Evolutionary conservation across 2,888 invertebrate genomes (phyloP), one percentile per base, ranked within the genome.

Genomic region (Salpingus planirostris): DNA sequence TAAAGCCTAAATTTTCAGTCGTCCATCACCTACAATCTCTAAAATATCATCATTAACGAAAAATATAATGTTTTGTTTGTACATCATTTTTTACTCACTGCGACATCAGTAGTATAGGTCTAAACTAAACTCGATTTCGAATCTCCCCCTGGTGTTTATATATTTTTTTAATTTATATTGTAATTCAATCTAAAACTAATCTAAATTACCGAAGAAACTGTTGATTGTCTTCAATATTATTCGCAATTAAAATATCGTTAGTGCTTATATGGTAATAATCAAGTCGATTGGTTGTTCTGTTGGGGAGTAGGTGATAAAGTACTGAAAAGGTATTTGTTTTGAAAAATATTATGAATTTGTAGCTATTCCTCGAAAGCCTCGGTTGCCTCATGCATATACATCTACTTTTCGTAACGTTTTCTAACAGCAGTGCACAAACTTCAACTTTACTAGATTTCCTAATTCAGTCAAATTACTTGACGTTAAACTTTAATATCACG

Each of bases 381-480:
- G 40, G n/a, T n/a, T n/a, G n/a, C n/a, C n/a, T n/a, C n/a, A 31
- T 36, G 53, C 53, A 48, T 49, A 47, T 44, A 44, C 36, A 42
- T 40, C 47, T 47, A 48, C 43, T n/a, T n/a, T n/a, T n/a, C n/a
- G n/a, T n/a, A n/a, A 49, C 47, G n/a, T 44, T 44, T 47, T 45
- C 52, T 53, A 56, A 48, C 47, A 57, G 57, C 57, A 54, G 59
- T 58, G 59, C 57, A 59, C 57, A 59, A 51, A 48, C 47, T 52
- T n/a, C n/a, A n/a, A n/a, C n/a, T n/a, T n/a, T n/a, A n/a, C 50
- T 55, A 52, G 30, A 38, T 46, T 46, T 33, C 44, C 54, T 57
- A 58, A 44, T 50, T 59, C 60, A 61, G 59, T 59, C 61, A 59
- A 52, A 49, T n/a, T 52, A 54, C 46, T 57, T 58, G 55, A 57